phyloP scores from a whole-genome alignment of 2,797 vertebrate genomes.

The Diceros bicornis region DNA sequence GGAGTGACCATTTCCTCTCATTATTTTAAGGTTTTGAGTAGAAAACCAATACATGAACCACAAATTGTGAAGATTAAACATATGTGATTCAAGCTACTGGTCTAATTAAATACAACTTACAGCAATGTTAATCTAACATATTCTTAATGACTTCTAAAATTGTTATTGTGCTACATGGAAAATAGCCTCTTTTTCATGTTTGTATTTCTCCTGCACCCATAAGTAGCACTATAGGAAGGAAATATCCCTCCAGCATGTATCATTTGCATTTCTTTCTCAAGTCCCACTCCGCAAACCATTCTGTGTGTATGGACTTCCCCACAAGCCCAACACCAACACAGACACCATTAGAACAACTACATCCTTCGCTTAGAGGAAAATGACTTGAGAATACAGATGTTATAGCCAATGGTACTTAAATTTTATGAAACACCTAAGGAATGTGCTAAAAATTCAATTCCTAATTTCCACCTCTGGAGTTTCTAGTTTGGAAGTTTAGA shows the following conservation, averaged over 20 bases:
- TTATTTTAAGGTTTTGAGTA: constrained; percentile 7
- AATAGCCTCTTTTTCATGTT: neutral
- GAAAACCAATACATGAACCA: neutral
- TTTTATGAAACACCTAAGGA: neutral
- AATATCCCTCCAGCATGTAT: neutral
- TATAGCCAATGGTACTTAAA: neutral
- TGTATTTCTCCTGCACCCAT: neutral
- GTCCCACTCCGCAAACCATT: neutral
- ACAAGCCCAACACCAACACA: neutral
- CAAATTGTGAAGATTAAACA: constrained; percentile 12
- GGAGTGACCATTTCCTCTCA: neutral
- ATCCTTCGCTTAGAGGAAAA: neutral
- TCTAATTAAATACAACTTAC: constrained; percentile 39
- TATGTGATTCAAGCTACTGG: constrained; percentile 7
- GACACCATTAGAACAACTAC: too few relatives aligned
- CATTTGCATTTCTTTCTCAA: neutral
- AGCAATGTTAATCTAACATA: neutral
- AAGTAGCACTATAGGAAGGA: neutral
- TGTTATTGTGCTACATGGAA: neutral
- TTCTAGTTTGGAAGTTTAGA: neutral
- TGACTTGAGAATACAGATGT: neutral
- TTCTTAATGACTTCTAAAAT: constrained; percentile 43
- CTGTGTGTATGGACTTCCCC: neutral
- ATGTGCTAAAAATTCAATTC: neutral
- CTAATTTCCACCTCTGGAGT: neutral